Evolutionary conservation across 2,888 invertebrate genomes (phyloP).

Genomic region (Synergus gifuensis): DNA sequence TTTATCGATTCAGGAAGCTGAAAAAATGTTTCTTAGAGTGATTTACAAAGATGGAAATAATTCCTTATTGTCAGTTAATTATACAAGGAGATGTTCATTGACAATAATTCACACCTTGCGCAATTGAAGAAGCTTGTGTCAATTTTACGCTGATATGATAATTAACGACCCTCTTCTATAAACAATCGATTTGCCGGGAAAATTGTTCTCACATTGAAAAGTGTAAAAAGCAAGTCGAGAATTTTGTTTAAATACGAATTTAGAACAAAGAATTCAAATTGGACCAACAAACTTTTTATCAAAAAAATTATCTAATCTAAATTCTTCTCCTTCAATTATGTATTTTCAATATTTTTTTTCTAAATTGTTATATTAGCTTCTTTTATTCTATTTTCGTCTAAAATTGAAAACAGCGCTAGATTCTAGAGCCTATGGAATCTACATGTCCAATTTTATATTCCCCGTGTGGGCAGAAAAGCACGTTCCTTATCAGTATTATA

Average conservation of each 20-base stretch:
- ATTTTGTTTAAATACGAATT: neutral
- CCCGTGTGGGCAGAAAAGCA: conserved; percentile 20
- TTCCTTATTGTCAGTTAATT: conserved; percentile 20
- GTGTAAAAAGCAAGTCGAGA: neutral
- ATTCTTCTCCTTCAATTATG: neutral
- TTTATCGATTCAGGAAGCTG: neutral
- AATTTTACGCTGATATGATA: conserved; percentile 7
- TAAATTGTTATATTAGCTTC: neutral
- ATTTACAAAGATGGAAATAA: neutral
- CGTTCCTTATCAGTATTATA: conserved; percentile 13
- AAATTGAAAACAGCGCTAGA: neutral
- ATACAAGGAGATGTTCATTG: conserved; percentile 2
- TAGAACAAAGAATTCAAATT: too few species aligned
- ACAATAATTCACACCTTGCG: neutral
- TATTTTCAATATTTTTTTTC: neutral
- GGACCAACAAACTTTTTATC: neutral
- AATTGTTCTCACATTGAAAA: conserved; percentile 4
- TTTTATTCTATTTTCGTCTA: neutral
- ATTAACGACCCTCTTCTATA: conserved; percentile 17
- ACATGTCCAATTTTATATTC: neutral
- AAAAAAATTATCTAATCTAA: neutral
- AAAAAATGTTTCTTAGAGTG: neutral
- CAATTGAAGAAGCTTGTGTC: neutral
- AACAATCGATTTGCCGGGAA: conserved; percentile 3
- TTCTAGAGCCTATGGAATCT: neutral